phyloP scores from a whole-genome alignment of 2,888 invertebrate species.

The Lasioglossum pauxillum region DNA sequence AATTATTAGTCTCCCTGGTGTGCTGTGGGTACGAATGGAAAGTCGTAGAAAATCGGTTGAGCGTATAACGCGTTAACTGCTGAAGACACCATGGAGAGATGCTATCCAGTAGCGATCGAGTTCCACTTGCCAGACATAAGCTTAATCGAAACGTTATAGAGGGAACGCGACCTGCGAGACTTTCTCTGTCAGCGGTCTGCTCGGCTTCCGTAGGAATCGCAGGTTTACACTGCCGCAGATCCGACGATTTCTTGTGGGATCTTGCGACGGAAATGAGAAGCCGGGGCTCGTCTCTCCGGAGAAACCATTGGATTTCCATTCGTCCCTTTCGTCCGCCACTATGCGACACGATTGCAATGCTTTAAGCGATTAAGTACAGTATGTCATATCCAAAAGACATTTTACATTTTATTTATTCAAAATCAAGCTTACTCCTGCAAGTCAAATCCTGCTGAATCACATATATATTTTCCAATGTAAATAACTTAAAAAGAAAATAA shows the following conservation, averaged over 20 bases:
- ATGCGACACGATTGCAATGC: not conserved
- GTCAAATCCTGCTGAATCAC: no score
- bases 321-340: not conserved
- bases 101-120: constrained; percentile 17
- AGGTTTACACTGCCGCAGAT: constrained; percentile 14
- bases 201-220: not conserved
- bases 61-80: not conserved
- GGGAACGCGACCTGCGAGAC: not conserved
- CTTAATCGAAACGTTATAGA: constrained; percentile 31
- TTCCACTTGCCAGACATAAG: constrained; percentile 16
- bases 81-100: constrained; percentile 6
- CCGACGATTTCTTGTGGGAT: not conserved
- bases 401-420: no score
- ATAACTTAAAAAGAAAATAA: no score
- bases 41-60: not conserved
- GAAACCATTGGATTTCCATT: constrained; percentile 10
- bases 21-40: not conserved
- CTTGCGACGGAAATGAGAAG: constrained; percentile 22
- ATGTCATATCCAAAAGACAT: not conserved
- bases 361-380: not conserved
- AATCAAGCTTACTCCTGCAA: no score
- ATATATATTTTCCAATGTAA: no score
- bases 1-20: no score
- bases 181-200: not conserved
- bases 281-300: not conserved